phyloP scores from a whole-genome alignment of 2,888 invertebrate species.

The Tetheella fluctuosa region DNA sequence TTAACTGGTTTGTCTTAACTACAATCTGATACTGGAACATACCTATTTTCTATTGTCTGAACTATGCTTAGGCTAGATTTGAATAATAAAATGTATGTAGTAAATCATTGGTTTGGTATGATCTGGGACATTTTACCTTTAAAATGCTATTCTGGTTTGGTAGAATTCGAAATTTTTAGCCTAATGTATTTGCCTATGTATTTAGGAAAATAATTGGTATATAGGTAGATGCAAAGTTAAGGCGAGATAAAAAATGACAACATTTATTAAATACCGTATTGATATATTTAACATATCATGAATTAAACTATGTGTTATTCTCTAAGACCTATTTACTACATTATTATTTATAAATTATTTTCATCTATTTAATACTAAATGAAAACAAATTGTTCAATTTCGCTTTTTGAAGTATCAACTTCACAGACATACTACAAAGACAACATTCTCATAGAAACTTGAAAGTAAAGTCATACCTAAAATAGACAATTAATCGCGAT shows the following conservation, averaged over 20 bases:
- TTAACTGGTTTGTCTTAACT: background rate
- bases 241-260: background rate
- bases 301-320: too few relatives aligned
- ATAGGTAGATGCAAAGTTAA: background rate
- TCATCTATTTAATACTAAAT: too few relatives aligned
- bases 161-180: background rate
- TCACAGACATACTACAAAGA: too few relatives aligned
- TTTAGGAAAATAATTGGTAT: too few relatives aligned
- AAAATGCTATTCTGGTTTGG: background rate
- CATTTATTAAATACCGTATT: background rate
- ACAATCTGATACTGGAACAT: background rate
- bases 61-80: background rate
- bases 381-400: too few relatives aligned
- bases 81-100: background rate
- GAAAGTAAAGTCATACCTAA: background rate
- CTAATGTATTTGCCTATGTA: background rate
- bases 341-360: too few relatives aligned
- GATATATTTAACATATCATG: background rate
- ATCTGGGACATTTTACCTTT: background rate
- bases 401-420: too few relatives aligned
- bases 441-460: background rate
- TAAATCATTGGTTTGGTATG: background rate
- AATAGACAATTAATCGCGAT: constrained; percentile 3
- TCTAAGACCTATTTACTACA: too few relatives aligned
- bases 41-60: background rate